Conservation (phyloP, 1,140 invertebrate species). For the Drosophila jambulina region DNA sequence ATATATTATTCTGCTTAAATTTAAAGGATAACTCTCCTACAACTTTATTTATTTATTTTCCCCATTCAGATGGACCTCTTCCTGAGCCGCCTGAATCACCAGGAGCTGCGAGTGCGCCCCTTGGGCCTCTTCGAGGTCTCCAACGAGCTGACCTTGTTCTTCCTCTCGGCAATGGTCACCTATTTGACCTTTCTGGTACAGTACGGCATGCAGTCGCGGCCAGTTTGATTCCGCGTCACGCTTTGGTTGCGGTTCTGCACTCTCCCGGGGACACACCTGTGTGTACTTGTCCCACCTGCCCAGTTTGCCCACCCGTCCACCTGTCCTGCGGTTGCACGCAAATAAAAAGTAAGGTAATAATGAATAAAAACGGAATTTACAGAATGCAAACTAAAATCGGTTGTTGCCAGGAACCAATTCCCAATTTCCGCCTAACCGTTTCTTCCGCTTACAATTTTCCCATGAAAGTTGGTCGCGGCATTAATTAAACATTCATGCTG, state of each 20-base stretch:
- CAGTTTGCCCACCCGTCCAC: slow-evolving; percentile 24
- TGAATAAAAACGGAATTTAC: slow-evolving; percentile 34
- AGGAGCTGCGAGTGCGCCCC: slow-evolving; percentile 54
- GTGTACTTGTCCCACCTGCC: slow-evolving; percentile 2
- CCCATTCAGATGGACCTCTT: slow-evolving; percentile 57
- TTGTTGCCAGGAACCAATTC: slow-evolving; percentile 62
- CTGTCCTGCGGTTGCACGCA: slow-evolving; percentile 68
- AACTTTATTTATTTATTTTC: background rate
- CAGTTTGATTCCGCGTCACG: slow-evolving; percentile 65
- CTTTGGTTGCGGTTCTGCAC: slow-evolving; percentile 40
- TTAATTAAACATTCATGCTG: slow-evolving; percentile 74
- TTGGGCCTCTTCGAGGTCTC: slow-evolving; percentile 69
- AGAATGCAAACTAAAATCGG: slow-evolving; percentile 26
- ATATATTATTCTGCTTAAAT: no score
- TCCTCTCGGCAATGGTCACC: slow-evolving; percentile 62
- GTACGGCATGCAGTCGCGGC: slow-evolving; percentile 38
- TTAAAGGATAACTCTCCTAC: no score
- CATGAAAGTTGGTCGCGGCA: slow-evolving; percentile 69
- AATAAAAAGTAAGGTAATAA: slow-evolving; percentile 15
- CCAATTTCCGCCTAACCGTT: slow-evolving; percentile 76
- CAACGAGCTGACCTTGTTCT: slow-evolving; percentile 67
- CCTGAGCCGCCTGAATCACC: slow-evolving; percentile 45
- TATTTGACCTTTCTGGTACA: slow-evolving; percentile 69
- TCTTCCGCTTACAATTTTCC: slow-evolving; percentile 71
- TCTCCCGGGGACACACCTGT: slow-evolving; percentile 31